Evolutionary conservation across 2,797 vertebrate genomes (phyloP).

Genomic region (Mormyrus proboscirostris): DNA sequence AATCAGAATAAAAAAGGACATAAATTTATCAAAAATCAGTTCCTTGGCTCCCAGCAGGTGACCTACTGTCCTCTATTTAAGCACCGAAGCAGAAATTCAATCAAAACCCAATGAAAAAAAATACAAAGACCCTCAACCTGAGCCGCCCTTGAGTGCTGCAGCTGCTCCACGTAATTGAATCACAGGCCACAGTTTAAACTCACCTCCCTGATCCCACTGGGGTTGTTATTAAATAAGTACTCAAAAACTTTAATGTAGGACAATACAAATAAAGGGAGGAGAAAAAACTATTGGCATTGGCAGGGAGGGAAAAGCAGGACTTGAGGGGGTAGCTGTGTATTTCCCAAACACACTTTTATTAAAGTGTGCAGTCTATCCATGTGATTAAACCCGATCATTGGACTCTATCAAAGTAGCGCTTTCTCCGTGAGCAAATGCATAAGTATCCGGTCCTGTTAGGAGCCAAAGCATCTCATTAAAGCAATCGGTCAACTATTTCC

Average conservation of each 20-base stretch:
- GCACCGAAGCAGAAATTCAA: constrained; percentile 30
- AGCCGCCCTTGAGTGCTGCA: not conserved
- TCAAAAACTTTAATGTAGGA: constrained; percentile 15
- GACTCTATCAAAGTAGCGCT: not conserved
- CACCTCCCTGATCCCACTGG: constrained; percentile 14
- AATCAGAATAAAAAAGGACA: not conserved
- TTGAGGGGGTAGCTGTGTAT: not conserved
- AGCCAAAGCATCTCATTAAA: not conserved
- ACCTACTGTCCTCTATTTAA: constrained; percentile 25
- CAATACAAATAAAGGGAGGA: constrained; percentile 13
- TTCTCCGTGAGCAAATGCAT: not conserved
- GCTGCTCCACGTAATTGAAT: constrained; percentile 21
- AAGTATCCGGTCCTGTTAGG: not conserved
- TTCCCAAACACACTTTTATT: not conserved
- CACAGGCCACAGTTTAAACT: constrained; percentile 12
- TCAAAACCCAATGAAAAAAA: constrained; percentile 28
- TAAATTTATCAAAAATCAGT: constrained; percentile 26
- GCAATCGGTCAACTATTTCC: not conserved
- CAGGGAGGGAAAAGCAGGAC: not conserved
- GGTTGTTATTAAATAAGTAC: constrained; percentile 20
- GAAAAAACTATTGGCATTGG: constrained; percentile 1
- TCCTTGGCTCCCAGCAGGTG: constrained; percentile 12
- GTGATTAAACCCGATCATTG: not conserved
- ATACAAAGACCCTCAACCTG: constrained; percentile 20
- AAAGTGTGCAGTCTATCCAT: not conserved